Evolutionary conservation across 2,888 invertebrate genomes (phyloP), one percentile per base, ranked within the genome.

Genomic region (Emesis russula): DNA sequence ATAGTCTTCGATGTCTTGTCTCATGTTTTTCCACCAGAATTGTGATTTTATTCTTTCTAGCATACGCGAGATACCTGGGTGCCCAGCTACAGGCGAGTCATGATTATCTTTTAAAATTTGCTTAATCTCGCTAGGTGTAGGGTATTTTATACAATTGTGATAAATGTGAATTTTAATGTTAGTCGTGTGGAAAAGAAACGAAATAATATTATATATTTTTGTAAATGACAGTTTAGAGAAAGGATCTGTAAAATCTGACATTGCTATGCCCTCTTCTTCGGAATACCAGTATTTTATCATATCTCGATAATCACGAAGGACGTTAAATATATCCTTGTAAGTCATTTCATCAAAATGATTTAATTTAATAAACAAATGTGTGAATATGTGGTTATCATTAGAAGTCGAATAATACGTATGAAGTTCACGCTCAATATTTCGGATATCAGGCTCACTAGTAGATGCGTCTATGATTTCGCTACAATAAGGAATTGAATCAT

Each of bases 241-340:
- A n/a, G 71, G 71, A 33, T 71, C 71, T 38, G 38, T 38, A 15
- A 71, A 71, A n/a, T 71, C 71, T 15, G 71, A 38, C n/a, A 71
- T 71, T 38, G 36, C 38, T 38, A 71, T 18, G 4, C 36, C n/a
- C 6, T 13, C n/a, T 6, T 41, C 73, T 73, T 41, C 73, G 73
- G 73, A n/a, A 41, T 73, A 73, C 73, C 73, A 73, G 25, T 41
- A 73, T 73, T 73, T 73, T 73, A 73, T n/a, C 73, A 73, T 73
- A 33, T 73, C 73, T 41, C 73, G 73, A 18, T 73, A 73, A 3
- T 73, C 73, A 18, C 73, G 73, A 41, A 73, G 73, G 18, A 73
- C 73, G 41, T 41, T 73, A n/a, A 73, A 73, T 73, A 73, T 73
- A 73, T 73, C 25, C 2, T 73, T 73, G 18, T 41, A 73, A 41